Percentiles rank a stretch among this genome's conserved stretches.
Conservation (phyloP, 2,113 vertebrate species). For the Xiphophorus hellerii region DNA sequence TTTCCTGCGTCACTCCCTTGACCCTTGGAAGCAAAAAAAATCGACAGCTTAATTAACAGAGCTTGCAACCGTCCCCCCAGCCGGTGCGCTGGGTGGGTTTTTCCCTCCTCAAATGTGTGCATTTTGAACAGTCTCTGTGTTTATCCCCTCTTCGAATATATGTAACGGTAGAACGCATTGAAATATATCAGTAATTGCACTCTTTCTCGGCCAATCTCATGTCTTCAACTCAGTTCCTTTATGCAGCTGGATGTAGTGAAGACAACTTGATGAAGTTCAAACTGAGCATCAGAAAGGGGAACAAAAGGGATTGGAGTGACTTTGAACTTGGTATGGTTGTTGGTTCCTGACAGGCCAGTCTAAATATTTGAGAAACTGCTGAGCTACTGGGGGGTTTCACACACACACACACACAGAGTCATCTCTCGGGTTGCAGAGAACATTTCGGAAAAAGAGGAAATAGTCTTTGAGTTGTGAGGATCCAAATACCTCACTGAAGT, state of each 20-base stretch:
- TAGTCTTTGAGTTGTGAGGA: not conserved
- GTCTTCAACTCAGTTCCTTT: not conserved
- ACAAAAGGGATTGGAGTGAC: not conserved
- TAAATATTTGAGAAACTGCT: not conserved
- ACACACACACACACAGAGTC: too few species aligned
- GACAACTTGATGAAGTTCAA: not conserved
- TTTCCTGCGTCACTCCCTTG: constrained; percentile 67
- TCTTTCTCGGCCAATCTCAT: not conserved
- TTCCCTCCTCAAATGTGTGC: constrained; percentile 1
- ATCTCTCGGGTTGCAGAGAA: not conserved
- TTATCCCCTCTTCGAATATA: not conserved
- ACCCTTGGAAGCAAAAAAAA: constrained; percentile 59
- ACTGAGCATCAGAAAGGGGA: not conserved
- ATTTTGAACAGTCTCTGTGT: constrained; percentile 9
- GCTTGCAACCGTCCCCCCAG: constrained; percentile 43
- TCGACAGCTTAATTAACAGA: constrained; percentile 68
- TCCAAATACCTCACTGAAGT: not conserved
- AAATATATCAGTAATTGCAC: not conserved
- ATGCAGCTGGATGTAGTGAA: not conserved
- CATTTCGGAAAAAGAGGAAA: not conserved
- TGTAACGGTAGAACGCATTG: too few species aligned
- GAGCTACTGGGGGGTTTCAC: not conserved
- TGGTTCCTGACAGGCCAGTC: not conserved
- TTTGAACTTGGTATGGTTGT: not conserved
- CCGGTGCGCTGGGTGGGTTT: constrained; percentile 30